Percentiles rank a stretch among this genome's conserved stretches.
Conservation (phyloP, 2,113 vertebrate species). For the Triplophysa rosa region DNA sequence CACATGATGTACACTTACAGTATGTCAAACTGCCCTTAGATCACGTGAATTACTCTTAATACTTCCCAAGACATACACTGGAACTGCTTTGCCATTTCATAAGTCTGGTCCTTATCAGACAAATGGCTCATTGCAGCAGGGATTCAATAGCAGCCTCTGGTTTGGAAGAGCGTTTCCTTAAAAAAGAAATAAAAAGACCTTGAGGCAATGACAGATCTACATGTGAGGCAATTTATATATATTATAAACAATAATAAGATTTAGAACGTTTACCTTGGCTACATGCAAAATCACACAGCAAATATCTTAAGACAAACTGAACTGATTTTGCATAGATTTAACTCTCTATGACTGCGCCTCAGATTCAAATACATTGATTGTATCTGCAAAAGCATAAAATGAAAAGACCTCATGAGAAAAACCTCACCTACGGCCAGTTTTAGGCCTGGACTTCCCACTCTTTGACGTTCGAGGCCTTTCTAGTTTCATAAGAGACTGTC, state of each 20-base stretch:
- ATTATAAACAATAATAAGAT: neutral
- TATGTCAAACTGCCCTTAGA: slow-evolving; percentile 18
- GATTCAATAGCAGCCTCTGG: slow-evolving; percentile 90
- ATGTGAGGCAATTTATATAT: too few relatives aligned
- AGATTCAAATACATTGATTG: too few relatives aligned
- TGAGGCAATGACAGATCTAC: neutral
- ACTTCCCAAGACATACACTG: slow-evolving; percentile 16
- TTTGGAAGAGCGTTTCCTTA: slow-evolving; percentile 92
- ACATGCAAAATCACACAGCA: neutral
- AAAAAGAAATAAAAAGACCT: slow-evolving; percentile 29
- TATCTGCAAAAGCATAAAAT: neutral
- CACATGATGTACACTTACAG: slow-evolving; percentile 8
- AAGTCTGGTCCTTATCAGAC: neutral
- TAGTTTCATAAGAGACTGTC: slow-evolving; percentile 92
- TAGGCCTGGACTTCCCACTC: slow-evolving; percentile 86
- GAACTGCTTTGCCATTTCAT: slow-evolving; percentile 25
- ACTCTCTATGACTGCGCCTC: neutral
- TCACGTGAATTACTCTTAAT: slow-evolving; percentile 3
- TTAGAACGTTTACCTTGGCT: neutral
- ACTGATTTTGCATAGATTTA: neutral
- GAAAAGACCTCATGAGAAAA: neutral
- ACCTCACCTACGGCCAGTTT: slow-evolving; percentile 88
- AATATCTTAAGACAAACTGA: neutral
- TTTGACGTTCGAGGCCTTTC: slow-evolving; percentile 93
- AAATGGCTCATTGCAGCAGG: slow-evolving; percentile 84